Evolutionary conservation across 2,113 vertebrate species (phyloP), one percentile per base, ranked within the genome.

Genomic region (Thomomys bottae): DNA sequence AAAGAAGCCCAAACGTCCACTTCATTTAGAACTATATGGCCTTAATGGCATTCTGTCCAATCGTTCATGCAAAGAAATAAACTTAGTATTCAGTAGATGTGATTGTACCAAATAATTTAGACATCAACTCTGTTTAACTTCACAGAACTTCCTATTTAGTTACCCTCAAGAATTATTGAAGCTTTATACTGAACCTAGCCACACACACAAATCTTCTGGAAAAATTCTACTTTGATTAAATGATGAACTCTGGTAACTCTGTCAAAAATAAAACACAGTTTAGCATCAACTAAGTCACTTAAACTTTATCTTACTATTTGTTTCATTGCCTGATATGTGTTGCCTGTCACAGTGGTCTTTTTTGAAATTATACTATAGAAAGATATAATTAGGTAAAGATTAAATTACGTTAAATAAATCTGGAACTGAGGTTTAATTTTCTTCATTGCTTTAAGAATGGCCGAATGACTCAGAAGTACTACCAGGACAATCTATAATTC

Each of bases 131-230:
- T 76, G 28, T 78, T 88, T 82, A 76, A 86, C 15, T 54, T 64
- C 54, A 76, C 2, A 93, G 32, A 78, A 71, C 9, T 88, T 75
- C 72, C 28, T 72, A 5, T 79, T 87, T 89, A 87, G 57, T 82
- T 75, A 93, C 73, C 67, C 42, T 64, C 61, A n/a, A 88, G 57
- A 83, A 84, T 42, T 90, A 66, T 66, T 85, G 24, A 92, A 82
- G 26, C 67, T 77, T 93, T 78, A 24, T 38, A 54, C 14, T 64
- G 17, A 91, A 89, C 1, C n/a, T 72, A 24, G 15, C 15, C 83
- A 70, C 1, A 70, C 1, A 63, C 14, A 67, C 42, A 64, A 67
- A 2, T 20, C 12, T 1, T 54, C 40, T 73, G 45, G 28, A 89
- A 89, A 89, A 92, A 88, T 73, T n/a, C 30, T 57, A 38, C 59